These are phyloP conservation scores for Henricia sp. DNA, from an alignment of 53 echinoderm and acorn worm genomes.

Conservation along the genomic window DNA sequence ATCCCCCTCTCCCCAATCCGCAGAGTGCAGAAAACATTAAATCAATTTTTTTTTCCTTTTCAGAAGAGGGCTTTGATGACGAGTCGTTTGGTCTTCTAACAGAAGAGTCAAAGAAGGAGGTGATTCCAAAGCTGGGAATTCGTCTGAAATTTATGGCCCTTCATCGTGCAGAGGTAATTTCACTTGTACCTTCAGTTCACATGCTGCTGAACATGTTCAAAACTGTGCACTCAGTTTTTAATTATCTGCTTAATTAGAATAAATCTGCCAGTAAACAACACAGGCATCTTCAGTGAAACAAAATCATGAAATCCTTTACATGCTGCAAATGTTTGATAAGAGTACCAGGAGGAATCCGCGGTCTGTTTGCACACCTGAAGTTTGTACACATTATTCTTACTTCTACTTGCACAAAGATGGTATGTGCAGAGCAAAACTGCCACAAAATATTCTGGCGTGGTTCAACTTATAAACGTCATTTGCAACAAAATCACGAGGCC, in stretches of 20 bases:
- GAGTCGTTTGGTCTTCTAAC: slow-evolving; percentile 18
- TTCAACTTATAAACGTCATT: slow-evolving; percentile 51
- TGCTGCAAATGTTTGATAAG: slow-evolving; percentile 38
- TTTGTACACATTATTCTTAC: slow-evolving; percentile 27
- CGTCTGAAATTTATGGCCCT: slow-evolving; percentile 35
- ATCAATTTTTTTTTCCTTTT: neutral
- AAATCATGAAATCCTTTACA: slow-evolving; percentile 33
- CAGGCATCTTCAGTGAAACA: neutral
- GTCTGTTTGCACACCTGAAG: slow-evolving; percentile 22
- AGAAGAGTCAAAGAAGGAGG: neutral
- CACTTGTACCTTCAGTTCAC: too few species aligned
- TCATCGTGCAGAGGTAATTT: slow-evolving; percentile 27
- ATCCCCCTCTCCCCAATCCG: neutral
- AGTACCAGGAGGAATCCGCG: slow-evolving; percentile 31
- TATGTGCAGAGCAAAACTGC: slow-evolving; percentile 54
- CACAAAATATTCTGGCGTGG: slow-evolving; percentile 26
- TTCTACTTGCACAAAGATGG: slow-evolving; percentile 38
- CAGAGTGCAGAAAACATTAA: neutral
- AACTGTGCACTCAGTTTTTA: neutral
- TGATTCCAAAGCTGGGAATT: slow-evolving; percentile 33
- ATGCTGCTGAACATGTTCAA: neutral
- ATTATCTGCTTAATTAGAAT: neutral
- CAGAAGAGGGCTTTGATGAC: slow-evolving; percentile 44
- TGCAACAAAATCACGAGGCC: slow-evolving; percentile 3
- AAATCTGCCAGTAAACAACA: neutral